phyloP scores from a whole-genome alignment of 2,797 vertebrate species.

The Scarus forsteni region DNA sequence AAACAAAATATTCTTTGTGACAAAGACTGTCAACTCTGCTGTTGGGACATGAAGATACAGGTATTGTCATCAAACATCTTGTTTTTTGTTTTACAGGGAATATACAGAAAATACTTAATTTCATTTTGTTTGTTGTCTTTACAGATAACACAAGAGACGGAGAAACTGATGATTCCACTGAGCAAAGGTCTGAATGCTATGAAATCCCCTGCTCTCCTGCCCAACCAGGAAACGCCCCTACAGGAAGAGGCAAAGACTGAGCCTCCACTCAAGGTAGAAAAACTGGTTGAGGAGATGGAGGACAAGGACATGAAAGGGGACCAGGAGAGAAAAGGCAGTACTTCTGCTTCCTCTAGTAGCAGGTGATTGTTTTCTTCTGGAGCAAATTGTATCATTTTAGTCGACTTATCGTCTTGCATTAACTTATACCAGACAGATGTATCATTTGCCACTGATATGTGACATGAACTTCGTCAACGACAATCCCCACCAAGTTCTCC shows the following conservation, averaged over 20 bases:
- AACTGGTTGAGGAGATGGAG: background rate
- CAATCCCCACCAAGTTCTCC: too few relatives aligned
- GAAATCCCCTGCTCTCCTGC: background rate
- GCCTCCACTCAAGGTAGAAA: background rate
- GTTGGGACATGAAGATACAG: constrained; percentile 84
- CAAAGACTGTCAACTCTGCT: constrained; percentile 81
- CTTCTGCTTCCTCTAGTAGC: background rate
- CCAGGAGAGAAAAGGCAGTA: constrained; percentile 1
- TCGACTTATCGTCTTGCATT: too few relatives aligned
- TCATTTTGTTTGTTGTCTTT: background rate
- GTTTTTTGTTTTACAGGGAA: background rate
- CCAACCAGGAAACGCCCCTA: constrained; percentile 13
- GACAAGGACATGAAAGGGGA: background rate
- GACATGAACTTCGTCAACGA: too few relatives aligned
- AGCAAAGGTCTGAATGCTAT: constrained; percentile 58
- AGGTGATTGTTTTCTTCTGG: constrained; percentile 41
- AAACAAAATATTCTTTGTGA: constrained; percentile 74
- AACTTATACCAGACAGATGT: too few relatives aligned
- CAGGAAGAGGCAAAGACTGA: constrained; percentile 4
- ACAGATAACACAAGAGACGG: constrained; percentile 82
- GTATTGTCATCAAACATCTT: constrained; percentile 42
- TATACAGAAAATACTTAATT: background rate
- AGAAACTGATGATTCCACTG: constrained; percentile 78
- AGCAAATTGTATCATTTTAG: too few relatives aligned
- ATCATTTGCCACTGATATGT: too few relatives aligned